phyloP scores from a whole-genome alignment of 2,888 invertebrate species.

The Archips xylosteana region DNA sequence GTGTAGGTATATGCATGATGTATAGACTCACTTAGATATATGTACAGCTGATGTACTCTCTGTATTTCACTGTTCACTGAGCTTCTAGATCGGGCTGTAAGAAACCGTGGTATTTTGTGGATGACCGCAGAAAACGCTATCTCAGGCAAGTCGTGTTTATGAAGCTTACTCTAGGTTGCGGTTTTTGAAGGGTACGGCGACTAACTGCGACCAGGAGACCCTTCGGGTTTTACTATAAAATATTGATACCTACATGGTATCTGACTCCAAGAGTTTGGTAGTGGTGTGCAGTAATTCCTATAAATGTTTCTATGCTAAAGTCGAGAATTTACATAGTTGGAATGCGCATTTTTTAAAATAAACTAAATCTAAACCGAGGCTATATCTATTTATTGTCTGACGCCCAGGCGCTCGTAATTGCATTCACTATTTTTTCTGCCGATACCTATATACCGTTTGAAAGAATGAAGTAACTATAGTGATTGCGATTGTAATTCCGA shows the following conservation, averaged over 20 bases:
- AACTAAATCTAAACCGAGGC: too few species aligned
- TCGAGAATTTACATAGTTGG: too few species aligned
- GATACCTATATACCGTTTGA: too few species aligned
- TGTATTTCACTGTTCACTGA: constrained; percentile 13
- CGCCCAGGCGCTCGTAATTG: too few species aligned
- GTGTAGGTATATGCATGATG: not conserved
- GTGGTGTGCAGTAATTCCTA: not conserved
- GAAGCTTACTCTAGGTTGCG: constrained; percentile 5
- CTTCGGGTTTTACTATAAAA: not conserved
- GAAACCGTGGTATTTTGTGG: not conserved
- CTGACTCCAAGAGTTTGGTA: not conserved
- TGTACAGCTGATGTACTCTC: not conserved
- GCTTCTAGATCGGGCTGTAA: not conserved
- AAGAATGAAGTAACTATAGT: too few species aligned
- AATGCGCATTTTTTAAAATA: too few species aligned
- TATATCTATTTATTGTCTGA: too few species aligned
- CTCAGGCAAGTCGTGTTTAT: not conserved
- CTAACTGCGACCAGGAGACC: not conserved
- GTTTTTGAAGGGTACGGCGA: not conserved
- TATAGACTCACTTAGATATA: not conserved
- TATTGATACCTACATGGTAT: not conserved
- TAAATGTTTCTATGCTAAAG: too few species aligned
- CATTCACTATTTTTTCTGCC: too few species aligned
- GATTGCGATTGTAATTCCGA: too few species aligned
- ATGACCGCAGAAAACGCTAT: constrained; percentile 5